Evolutionary conservation across 2,113 vertebrate species (phyloP).

Genomic region (Odocoileus hemionus): DNA sequence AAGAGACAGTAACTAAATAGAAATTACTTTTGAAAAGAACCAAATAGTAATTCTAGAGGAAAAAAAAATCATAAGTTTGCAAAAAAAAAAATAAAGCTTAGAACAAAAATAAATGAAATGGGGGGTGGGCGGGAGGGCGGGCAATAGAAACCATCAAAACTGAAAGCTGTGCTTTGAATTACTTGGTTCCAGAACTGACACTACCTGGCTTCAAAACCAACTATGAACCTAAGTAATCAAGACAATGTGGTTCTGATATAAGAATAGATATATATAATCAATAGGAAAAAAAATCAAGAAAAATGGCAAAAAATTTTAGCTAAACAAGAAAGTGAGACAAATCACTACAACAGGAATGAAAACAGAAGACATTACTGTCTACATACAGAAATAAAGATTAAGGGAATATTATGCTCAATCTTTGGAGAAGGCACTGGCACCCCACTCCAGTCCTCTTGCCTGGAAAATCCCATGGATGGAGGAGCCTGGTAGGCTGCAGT

Average conservation of each 20-base stretch:
- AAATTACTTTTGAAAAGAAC: not conserved
- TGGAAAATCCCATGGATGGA: too few species aligned
- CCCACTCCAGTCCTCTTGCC: too few species aligned
- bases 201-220: not conserved
- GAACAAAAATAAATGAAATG: not conserved
- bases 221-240: not conserved
- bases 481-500: too few species aligned
- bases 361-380: not conserved
- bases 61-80: not conserved
- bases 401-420: too few species aligned
- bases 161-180: not conserved
- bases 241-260: not conserved
- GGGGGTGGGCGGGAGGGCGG: not conserved
- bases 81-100: not conserved
- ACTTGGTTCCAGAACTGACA: not conserved
- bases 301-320: not conserved
- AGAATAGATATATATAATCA: not conserved
- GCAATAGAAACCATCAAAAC: not conserved
- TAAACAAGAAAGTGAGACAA: not conserved
- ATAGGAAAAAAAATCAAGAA: not conserved
- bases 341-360: not conserved
- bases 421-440: too few species aligned
- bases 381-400: not conserved
- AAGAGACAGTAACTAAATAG: not conserved
- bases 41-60: not conserved